Percentiles rank a stretch among this genome's conserved stretches.
These are phyloP conservation scores for Diabrotica virgifera DNA, from an alignment of 1,140 invertebrate genomes.

Conservation along the genomic window DNA sequence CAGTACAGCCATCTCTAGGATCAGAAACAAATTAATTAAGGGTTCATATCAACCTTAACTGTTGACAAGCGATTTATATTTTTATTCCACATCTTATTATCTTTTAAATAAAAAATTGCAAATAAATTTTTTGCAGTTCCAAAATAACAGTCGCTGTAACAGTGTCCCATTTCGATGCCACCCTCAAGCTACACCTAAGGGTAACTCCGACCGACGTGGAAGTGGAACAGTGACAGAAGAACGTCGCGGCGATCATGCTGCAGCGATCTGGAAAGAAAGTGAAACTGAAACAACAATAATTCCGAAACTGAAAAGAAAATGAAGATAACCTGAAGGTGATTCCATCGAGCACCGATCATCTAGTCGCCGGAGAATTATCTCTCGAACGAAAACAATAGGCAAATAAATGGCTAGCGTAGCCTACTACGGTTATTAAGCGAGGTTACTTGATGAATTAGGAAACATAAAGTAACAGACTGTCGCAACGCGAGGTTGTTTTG, in stretches of 20 bases:
- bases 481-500: background rate
- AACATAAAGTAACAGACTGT: slow-evolving; percentile 1
- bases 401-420: background rate
- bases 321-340: background rate
- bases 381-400: background rate
- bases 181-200: background rate
- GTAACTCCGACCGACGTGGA: background rate
- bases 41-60: too few species aligned
- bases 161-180: background rate
- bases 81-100: too few species aligned
- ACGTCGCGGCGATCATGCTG: background rate
- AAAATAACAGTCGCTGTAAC: background rate
- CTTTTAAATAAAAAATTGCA: too few species aligned
- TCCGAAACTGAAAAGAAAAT: background rate
- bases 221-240: background rate
- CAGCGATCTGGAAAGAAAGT: background rate
- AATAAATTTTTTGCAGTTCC: too few species aligned
- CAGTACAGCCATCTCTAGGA: too few species aligned
- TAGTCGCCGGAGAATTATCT: background rate
- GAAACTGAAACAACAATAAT: background rate
- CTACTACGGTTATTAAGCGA: background rate
- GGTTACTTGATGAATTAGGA: background rate
- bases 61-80: too few species aligned
- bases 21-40: too few species aligned
- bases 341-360: background rate